Evolutionary conservation across 2,797 vertebrate genomes (phyloP).

Genomic region (Poeciliopsis turneri): DNA sequence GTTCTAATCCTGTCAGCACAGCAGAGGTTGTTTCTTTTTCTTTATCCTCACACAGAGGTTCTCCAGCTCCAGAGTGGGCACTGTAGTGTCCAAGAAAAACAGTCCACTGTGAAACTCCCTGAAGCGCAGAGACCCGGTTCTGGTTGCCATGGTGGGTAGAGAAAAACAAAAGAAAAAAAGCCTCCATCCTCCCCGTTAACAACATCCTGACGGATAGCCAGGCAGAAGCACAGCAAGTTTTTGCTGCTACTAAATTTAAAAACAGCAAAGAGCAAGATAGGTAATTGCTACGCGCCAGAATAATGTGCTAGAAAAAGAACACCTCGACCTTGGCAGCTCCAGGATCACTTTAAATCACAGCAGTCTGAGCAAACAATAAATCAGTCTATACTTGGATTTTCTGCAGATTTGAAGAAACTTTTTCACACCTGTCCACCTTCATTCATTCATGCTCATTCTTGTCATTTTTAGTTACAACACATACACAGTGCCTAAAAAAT

Average conservation of each 20-base stretch:
- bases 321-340: too few relatives aligned
- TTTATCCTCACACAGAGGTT: conserved; percentile 18
- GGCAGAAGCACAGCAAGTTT: conserved; percentile 28
- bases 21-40: conserved; percentile 31
- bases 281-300: neutral
- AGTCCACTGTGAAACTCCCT: conserved; percentile 44
- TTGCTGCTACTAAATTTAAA: conserved; percentile 14
- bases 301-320: neutral
- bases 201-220: conserved; percentile 40
- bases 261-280: neutral
- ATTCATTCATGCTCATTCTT: neutral
- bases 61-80: conserved; percentile 27
- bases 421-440: neutral
- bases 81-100: conserved; percentile 59
- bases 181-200: conserved; percentile 26
- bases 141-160: conserved; percentile 52
- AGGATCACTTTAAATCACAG: neutral
- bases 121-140: conserved; percentile 51
- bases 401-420: neutral
- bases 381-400: neutral
- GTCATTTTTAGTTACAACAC: neutral
- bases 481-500: neutral
- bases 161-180: conserved; percentile 34
- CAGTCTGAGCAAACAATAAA: conserved; percentile 17
- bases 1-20: conserved; percentile 37